Base-by-base conservation (phyloP, 2,113 vertebrate genomes). In the Nycticryphes semicollaris region DNA sequence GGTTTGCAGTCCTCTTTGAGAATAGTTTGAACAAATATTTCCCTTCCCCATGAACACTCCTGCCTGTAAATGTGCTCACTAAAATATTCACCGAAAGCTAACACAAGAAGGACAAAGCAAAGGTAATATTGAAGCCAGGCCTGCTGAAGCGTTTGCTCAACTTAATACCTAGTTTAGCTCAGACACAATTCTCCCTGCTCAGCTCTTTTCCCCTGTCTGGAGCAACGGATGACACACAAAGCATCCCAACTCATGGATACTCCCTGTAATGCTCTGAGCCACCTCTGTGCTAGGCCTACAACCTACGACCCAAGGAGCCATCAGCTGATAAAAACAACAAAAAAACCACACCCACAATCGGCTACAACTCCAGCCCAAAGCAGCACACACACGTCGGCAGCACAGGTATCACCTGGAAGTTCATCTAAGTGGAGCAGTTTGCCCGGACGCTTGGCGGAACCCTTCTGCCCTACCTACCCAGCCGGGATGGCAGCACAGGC, bases 11-110 rank as follows among this genome's bases (percentile, higher is more conserved):
- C 45, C 75, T 89, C 86, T 79, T 70, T 48, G 66, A 85, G 84
- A 82, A 84, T 39, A 75, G 91, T n/a, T 50, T 87, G 69, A 96
- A 69, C 74, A 90, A 89, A 86, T 96, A 83, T 88, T 96, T 91
- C 78, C 83, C 69, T 81, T 94, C 73, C 41, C 64, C 48, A 24
- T 9, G 35, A 89, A 59, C 35, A 5, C 20, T 79, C 27, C 45
- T 75, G 43, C 73, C 62, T 47, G 31, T 64, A 89, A 92, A 89
- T 1, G 5, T 53, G 45, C 77, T 95, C 14, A 0, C 67, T 93
- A 53, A 89, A 84, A 79, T 37, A 81, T 62, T 73, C 83, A 45
- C 83, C 33, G 67, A 72, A 41, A 37, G 57, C 75, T 28, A 70
- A 68, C 30, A 30, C 51, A 60, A 39, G 91, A 90, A 86, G 60